phyloP scores from a whole-genome alignment of 2,113 vertebrate genomes.

The Semnornis frantzii region DNA sequence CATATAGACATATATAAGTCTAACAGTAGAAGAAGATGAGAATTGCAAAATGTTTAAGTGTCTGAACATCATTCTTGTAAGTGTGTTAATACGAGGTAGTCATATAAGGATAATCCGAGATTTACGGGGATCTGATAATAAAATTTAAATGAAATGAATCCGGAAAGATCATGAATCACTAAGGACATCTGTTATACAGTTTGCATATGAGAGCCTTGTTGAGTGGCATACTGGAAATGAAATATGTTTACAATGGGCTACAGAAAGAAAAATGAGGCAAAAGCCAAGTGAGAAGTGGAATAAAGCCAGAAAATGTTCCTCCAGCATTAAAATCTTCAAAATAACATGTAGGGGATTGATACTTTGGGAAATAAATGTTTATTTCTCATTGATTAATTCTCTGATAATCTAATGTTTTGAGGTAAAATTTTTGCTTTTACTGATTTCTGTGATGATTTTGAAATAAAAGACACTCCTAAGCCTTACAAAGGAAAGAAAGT shows the following conservation, averaged over 20 bases:
- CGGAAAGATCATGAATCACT: conserved; percentile 40
- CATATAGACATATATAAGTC: background rate
- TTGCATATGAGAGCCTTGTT: background rate
- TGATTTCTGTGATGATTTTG: background rate
- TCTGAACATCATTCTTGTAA: background rate
- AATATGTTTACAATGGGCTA: background rate
- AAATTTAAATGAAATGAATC: conserved; percentile 40
- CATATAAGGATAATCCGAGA: background rate
- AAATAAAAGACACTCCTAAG: background rate
- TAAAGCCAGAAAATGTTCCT: background rate
- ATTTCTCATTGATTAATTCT: background rate
- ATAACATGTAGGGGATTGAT: background rate
- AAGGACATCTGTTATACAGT: conserved; percentile 17
- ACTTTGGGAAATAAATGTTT: background rate
- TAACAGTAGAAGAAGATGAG: background rate
- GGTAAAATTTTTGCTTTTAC: background rate
- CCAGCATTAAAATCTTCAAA: background rate
- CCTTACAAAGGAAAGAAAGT: background rate
- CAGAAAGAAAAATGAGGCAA: background rate
- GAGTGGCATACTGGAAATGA: background rate
- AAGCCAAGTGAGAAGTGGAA: background rate
- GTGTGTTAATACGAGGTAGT: background rate
- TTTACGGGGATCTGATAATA: conserved; percentile 4
- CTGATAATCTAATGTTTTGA: background rate
- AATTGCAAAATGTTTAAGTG: background rate